Conservation (phyloP, 2,797 vertebrate species). For the Nyctibius grandis region DNA sequence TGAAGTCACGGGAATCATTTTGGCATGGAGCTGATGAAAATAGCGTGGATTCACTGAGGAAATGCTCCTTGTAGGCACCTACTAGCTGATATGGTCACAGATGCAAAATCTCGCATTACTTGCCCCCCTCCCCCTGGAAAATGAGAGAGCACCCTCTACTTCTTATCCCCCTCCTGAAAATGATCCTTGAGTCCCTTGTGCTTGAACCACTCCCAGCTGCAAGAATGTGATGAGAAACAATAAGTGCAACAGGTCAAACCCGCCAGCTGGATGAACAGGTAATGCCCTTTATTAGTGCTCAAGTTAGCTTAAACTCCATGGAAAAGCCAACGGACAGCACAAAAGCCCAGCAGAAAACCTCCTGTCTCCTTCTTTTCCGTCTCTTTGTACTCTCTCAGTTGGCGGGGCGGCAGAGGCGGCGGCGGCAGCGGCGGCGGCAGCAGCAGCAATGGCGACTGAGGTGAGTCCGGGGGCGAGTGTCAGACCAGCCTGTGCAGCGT, state of each 20-base stretch:
- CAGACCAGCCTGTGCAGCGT: no score
- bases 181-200: background rate
- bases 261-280: background rate
- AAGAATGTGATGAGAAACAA: background rate
- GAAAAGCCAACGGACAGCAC: background rate
- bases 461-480: no score
- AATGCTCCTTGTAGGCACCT: background rate
- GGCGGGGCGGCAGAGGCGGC: no score
- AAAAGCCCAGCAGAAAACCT: background rate
- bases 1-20: background rate
- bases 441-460: no score
- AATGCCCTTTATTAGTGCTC: background rate
- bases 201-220: background rate
- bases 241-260: background rate
- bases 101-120: background rate
- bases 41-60: background rate
- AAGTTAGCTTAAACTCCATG: background rate
- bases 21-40: background rate
- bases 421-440: no score
- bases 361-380: background rate
- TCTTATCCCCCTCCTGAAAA: background rate
- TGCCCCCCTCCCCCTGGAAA: fast-evolving
- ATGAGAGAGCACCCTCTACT: background rate
- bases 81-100: background rate
- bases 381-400: background rate